Evolutionary conservation across 2,888 invertebrate species (phyloP), one percentile per base, ranked within the genome.

Genomic region (Bibio marci): DNA sequence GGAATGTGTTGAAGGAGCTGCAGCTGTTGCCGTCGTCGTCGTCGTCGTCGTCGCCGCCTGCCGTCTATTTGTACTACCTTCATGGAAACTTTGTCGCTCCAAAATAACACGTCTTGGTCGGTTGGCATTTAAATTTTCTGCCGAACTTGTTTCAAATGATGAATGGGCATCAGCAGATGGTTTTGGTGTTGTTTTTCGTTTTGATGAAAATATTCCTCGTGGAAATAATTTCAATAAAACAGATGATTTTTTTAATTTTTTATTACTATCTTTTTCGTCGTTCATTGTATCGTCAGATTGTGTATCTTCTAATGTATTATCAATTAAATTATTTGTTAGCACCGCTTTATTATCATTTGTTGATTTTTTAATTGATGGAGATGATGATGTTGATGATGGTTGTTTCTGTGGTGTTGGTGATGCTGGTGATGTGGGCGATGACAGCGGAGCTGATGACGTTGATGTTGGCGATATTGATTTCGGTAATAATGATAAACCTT

Each of bases 121-220:
- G 33, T 31, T 8, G n/a, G 7, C 11, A 17, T 33, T 40, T 11
- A 33, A 25, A 7, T 35, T 35, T 19, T 52, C 49, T 2, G 46
- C 37, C 3, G 53, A 45, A 13, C 47, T 41, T 19, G 42, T 43
- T 13, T 35, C 4, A 18, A 39, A 30, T 3, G 26, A 18, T 35
- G 18, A 35, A 14, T 38, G 35, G 17, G 33, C 25, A 8, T 33
- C 27, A n/a, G 31, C 14, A 2, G 32, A 22, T 17, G 51, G 52
- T 47, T 58, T 59, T 40, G 59, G 59, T 25, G 51, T 56, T 1
- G 58, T 61, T 47, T 54, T 58, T 26, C 58, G 52, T 30, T 54
- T 52, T 3, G 58, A 50, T 7, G 59, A 52, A 44, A 62, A 61
- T 26, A 62, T 50, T 19, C 55, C 57, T 37, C 56, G 54, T 1